A percentile compares a stretch with the other conserved stretches of the same genome.
Evolutionary conservation across 2,113 vertebrate genomes (phyloP).

Genomic region (Myrmecobius fasciatus): DNA sequence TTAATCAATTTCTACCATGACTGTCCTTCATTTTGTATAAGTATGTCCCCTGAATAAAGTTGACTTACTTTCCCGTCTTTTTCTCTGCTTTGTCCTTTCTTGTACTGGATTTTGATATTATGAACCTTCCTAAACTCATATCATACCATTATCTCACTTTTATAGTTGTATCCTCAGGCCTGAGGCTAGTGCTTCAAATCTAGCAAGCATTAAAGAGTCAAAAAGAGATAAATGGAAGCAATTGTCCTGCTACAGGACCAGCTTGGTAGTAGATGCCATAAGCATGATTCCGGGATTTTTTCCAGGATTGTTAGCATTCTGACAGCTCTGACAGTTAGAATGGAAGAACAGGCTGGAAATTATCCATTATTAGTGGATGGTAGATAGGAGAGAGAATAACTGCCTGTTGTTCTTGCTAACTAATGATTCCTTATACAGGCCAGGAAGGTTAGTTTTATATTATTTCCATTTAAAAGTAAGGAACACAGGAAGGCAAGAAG

Average conservation of each 20-base stretch:
- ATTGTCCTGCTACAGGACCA: background rate
- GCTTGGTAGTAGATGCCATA: background rate
- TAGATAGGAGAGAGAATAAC: background rate
- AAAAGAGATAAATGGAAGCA: background rate
- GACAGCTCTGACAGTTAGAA: background rate
- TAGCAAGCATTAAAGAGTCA: background rate
- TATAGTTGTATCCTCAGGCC: background rate
- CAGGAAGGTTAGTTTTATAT: conserved; percentile 6
- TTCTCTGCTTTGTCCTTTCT: background rate
- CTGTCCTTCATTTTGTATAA: background rate
- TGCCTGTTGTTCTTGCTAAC: conserved; percentile 20
- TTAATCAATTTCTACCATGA: background rate
- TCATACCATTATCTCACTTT: background rate
- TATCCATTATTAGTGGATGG: background rate
- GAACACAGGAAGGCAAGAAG: background rate
- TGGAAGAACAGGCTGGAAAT: background rate
- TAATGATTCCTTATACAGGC: conserved; percentile 12
- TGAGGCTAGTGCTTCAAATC: background rate
- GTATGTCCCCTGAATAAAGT: background rate
- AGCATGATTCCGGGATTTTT: background rate
- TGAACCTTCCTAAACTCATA: background rate
- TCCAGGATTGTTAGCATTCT: background rate
- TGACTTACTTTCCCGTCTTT: background rate
- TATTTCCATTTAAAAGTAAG: background rate
- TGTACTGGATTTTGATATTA: background rate